Base-by-base conservation (phyloP, 2,888 invertebrate genomes). In the Zelleria hepariella region DNA sequence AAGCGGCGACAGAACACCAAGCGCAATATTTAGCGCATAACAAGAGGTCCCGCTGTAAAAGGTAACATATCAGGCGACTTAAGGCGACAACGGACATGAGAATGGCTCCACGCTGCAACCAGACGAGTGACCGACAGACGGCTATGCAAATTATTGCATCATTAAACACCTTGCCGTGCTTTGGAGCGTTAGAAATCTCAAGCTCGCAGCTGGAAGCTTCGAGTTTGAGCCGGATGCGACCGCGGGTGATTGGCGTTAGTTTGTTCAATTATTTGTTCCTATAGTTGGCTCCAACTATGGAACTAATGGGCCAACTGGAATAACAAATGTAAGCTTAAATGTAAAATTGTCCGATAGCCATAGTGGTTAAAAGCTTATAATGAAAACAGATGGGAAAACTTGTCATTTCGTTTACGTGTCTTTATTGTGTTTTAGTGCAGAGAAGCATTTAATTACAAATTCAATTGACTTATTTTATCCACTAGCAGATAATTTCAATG, bases 111-210 rank as follows among this genome's bases (percentile, higher is more conserved):
- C 58, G 52, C 23, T 27, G 25, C 60, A 8, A 8, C 49, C 58
- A 32, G 66, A 74, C 63, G 74, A 65, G 72, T 74, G 70, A 72
- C 77, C 75, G 62, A 75, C 77, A 74, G 75, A 72, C 73, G 69
- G 71, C 77, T 84, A 88, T 88, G 88, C 86, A 88, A 87, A 88
- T 87, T 78, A 80, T 82, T 80, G 82, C 81, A 83, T 87, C 87
- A 86, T 88, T 88, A 87, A 85, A 85, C 87, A 87, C 84, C 82
- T 81, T 69, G 79, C 74, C 72, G 73, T 5, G 58, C 27, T 10
- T 10, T 27, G 42, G n/a, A 42, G 42, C 48, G 51, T 51, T 51
- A 58, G 53, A 51, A 58, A 55, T 60, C 58, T 26, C 26, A 24
- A 51, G 57, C 57, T 54, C 10, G 58, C 27, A 47, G 53, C 58